These are phyloP conservation scores for Porites divaricata DNA, from an alignment of 92 coral and sea anemone genomes.

Conservation along the genomic window DNA sequence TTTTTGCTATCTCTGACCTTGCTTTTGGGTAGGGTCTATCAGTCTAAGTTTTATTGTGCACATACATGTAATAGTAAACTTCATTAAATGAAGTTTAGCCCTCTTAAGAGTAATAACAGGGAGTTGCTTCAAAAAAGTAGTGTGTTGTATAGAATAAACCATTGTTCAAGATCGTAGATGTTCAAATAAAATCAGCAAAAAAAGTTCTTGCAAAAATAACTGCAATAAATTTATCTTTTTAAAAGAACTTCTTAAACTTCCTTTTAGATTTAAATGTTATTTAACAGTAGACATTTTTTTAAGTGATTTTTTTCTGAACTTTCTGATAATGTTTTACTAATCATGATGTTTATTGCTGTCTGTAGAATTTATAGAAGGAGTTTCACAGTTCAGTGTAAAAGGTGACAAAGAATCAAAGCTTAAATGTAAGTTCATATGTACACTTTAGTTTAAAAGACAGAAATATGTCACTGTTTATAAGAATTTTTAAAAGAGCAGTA, in stretches of 20 bases:
- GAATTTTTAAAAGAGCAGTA: too few species aligned
- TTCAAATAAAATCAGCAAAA: background rate
- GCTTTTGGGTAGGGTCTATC: background rate
- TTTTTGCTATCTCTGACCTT: background rate
- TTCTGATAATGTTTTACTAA: too few species aligned
- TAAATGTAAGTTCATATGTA: slow-evolving; percentile 89
- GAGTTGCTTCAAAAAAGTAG: too few species aligned
- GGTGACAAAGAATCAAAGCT: slow-evolving; percentile 98
- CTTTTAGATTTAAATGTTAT: background rate
- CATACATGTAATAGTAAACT: background rate
- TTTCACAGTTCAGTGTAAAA: slow-evolving; percentile 97
- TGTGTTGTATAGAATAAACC: too few species aligned
- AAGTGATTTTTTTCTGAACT: too few species aligned
- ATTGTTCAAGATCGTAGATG: background rate
- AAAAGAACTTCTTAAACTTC: background rate
- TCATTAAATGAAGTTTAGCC: background rate
- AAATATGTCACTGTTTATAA: too few species aligned
- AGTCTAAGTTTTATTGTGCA: background rate
- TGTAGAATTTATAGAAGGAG: slow-evolving; percentile 96
- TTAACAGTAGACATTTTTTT: too few species aligned
- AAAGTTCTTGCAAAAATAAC: background rate
- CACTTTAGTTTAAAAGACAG: too few species aligned
- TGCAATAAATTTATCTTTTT: too few species aligned
- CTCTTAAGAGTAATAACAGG: too few species aligned
- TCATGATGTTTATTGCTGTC: background rate